Conservation (phyloP, 1,140 invertebrate species). For the Physella acuta region DNA sequence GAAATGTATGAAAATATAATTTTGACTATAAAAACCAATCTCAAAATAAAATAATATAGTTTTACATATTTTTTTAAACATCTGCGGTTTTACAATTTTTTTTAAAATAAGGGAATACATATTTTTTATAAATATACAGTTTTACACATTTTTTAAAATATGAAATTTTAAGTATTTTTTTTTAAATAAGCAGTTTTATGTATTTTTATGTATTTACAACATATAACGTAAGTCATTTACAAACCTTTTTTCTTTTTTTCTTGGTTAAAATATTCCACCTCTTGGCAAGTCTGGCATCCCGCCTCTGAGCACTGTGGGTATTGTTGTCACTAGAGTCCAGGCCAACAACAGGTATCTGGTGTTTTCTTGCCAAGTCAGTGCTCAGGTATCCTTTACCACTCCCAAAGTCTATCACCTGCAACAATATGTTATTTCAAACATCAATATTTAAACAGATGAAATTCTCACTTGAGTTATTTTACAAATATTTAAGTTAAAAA, state of each 20-base stretch:
- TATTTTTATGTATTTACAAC: no score
- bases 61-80: no score
- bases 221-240: no score
- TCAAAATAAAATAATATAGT: no score
- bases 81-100: no score
- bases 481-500: not conserved
- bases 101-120: no score
- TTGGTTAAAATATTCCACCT: constrained; percentile 36
- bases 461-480: not conserved
- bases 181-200: no score
- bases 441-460: not conserved
- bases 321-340: constrained; percentile 73
- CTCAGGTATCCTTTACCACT: constrained; percentile 85
- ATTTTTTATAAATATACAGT: no score
- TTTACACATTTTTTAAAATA: no score
- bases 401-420: constrained; percentile 75
- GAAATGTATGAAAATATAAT: no score
- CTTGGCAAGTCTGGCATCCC: constrained; percentile 62
- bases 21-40: no score
- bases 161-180: no score
- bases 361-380: constrained; percentile 69
- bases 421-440: not conserved
- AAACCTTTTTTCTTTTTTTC: not conserved
- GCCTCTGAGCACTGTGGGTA: constrained; percentile 67
- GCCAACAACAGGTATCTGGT: constrained; percentile 74